Conservation (phyloP, 2,113 vertebrate species). For the Anseranas semipalmata region DNA sequence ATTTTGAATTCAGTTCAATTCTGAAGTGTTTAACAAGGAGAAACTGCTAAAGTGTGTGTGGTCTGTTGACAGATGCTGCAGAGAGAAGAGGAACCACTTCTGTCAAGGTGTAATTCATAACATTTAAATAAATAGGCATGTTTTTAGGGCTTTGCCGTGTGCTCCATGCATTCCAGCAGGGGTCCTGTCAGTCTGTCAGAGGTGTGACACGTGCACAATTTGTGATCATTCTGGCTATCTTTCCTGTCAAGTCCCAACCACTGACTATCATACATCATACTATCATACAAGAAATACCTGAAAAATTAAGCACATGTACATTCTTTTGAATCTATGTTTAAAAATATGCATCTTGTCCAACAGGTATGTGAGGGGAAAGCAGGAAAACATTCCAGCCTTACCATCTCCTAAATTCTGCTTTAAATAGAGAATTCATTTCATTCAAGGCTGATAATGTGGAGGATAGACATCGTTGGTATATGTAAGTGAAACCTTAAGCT, state of each 20-base stretch:
- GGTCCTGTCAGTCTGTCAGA: background rate
- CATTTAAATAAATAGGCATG: background rate
- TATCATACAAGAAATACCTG: background rate
- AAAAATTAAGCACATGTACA: background rate
- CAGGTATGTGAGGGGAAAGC: background rate
- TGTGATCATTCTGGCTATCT: background rate
- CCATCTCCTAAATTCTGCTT: background rate
- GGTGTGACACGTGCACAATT: background rate
- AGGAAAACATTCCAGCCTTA: background rate
- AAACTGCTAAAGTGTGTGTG: background rate
- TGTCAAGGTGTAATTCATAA: background rate
- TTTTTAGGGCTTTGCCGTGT: background rate
- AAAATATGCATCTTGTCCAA: background rate
- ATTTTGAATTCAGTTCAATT: background rate
- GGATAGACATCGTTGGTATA: background rate
- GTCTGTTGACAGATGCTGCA: background rate
- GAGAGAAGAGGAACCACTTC: background rate
- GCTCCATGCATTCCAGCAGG: background rate
- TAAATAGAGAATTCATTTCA: background rate
- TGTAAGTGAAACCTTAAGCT: background rate
- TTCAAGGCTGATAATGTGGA: background rate
- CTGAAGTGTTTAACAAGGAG: background rate
- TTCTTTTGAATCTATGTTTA: background rate
- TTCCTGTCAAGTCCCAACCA: background rate
- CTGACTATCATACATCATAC: background rate